Evolutionary conservation across 2,797 vertebrate genomes (phyloP), one percentile per base, ranked within the genome.

Genomic region (Synanceia verrucosa): DNA sequence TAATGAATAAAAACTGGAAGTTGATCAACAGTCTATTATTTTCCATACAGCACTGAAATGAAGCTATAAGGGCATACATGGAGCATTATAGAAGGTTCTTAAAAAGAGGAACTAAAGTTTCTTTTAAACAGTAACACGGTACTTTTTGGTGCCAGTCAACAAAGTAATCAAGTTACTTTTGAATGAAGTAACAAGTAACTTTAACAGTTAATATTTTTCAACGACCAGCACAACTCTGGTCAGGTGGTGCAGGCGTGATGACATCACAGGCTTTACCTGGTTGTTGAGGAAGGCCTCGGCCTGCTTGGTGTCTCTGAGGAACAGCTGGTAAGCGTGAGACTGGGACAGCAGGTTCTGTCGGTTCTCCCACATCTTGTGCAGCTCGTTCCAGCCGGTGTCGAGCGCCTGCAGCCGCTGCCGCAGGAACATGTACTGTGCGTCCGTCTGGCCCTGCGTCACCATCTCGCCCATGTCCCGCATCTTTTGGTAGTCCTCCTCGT

Each of bases 281-380:
- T 95, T 96, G 89, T 88, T 92, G 77, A 99, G 96, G 86, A 95
- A 94, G 2, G 84, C 88, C 23, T 95, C 92, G 0, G 96, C 96
- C 80, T 97, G 97, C 70, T 94, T 95, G 59, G 97, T 97, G 81
- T 98, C 97, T 89, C 97, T 92, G 12, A 98, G 95, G 90, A 98
- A 98, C 33, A 98, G 93, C 91, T 99, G 98, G 90, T 99, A 96
- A 6, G 96, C 96, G n/a, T 99, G 97, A 0, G 97, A 99, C 90
- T 99, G 98, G 0, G 97, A 97, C 75, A 99, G 95, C 47, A 98
- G 96, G 85, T 93, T 99, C 86, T 99, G 97, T 6, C 98, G 94
- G 87, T 99, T 99, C 92, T 98, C 98, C 98, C 98, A 99, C 98
- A 99, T 99, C 90, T 97, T 98, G 93, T 98, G 97, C 24, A 99